phyloP scores from a whole-genome alignment of 2,113 vertebrate species.

The Mesocricetus auratus region DNA sequence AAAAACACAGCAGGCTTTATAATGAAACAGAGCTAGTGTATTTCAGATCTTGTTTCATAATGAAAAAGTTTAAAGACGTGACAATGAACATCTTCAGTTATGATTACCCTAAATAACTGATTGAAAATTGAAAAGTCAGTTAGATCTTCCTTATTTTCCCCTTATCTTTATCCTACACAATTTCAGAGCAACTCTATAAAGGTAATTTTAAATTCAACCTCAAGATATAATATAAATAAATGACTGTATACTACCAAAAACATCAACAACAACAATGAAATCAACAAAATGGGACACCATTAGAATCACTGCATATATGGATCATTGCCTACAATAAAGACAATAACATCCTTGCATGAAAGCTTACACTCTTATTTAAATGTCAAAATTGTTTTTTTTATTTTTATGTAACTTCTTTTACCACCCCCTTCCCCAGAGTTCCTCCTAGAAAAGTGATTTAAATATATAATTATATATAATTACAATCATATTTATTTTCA shows the following conservation, averaged over 20 bases:
- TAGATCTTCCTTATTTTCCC: conserved; percentile 18
- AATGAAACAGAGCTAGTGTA: neutral
- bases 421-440: neutral
- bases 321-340: conserved; percentile 33
- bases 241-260: neutral
- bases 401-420: conserved; percentile 20
- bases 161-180: neutral
- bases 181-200: conserved; percentile 43
- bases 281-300: neutral
- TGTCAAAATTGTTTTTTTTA: neutral
- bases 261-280: neutral
- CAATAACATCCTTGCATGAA: neutral
- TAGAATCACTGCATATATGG: neutral
- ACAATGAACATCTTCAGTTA: neutral
- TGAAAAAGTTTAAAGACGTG: neutral
- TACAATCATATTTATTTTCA: conserved; percentile 49
- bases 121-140: conserved; percentile 31
- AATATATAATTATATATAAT: neutral
- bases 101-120: neutral
- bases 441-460: conserved; percentile 13
- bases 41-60: conserved; percentile 26
- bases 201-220: conserved; percentile 41
- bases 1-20: conserved; percentile 36
- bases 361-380: conserved; percentile 26
- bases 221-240: conserved; percentile 21